phyloP scores from a whole-genome alignment of 2,888 invertebrate genomes.

The Aphodius sticticus region DNA sequence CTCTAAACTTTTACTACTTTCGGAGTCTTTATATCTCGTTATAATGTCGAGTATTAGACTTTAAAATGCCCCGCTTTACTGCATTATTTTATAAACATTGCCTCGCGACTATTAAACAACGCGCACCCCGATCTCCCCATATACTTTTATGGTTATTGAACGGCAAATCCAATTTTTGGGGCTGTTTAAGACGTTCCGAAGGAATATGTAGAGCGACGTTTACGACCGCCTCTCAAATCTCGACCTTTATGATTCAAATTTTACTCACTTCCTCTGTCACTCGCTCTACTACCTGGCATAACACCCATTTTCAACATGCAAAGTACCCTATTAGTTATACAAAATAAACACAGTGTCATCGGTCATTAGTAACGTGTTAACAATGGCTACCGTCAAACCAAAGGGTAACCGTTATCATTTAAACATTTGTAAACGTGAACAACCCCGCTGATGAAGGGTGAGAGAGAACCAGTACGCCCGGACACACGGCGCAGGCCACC shows the following conservation, averaged over 20 bases:
- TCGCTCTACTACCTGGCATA: background rate
- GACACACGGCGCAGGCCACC: constrained; percentile 45
- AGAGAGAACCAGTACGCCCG: constrained; percentile 47
- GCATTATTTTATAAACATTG: constrained; percentile 62
- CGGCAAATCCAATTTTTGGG: constrained; percentile 61
- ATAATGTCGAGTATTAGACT: constrained; percentile 56
- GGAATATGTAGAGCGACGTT: constrained; percentile 59
- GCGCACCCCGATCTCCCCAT: constrained; percentile 58
- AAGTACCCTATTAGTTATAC: constrained; percentile 53
- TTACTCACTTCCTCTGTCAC: background rate
- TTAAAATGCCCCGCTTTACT: constrained; percentile 60
- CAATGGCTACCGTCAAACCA: constrained; percentile 42
- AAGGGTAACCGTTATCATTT: constrained; percentile 40
- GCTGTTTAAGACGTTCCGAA: constrained; percentile 59
- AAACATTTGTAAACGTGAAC: constrained; percentile 49
- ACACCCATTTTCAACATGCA: background rate
- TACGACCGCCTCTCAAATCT: constrained; percentile 54
- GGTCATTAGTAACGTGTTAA: constrained; percentile 57
- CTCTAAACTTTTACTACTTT: constrained; percentile 56
- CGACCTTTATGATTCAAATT: constrained; percentile 52
- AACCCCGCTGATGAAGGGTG: constrained; percentile 43
- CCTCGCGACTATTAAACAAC: constrained; percentile 59
- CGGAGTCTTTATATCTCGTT: constrained; percentile 58
- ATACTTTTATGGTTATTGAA: constrained; percentile 62
- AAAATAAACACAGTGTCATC: constrained; percentile 55